Evolutionary conservation across 2,113 vertebrate species (phyloP), one percentile per base, ranked within the genome.

Genomic region (Hassar affinis): DNA sequence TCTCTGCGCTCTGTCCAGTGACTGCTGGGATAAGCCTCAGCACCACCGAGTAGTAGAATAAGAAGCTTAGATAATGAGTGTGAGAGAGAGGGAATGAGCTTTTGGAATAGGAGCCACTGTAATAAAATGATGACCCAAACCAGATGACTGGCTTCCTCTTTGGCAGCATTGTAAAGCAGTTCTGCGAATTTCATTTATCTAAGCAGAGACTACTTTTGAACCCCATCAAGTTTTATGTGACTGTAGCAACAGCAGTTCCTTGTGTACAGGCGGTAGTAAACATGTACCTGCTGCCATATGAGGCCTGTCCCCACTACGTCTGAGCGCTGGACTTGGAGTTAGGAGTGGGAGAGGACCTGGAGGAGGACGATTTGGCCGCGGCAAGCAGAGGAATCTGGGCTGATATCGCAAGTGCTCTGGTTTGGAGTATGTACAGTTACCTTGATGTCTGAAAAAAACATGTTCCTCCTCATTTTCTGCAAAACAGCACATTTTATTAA

Each of bases 341-440:
- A 86, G 35, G 22, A 75, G 78, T 3, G 86, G 83, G 4, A 85
- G 66, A 72, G 38, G 66, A 66, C 64, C 86, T 11, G n/a, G n/a
- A 3, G 80, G 12, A 27, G 68, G 45, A 27, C 51, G 61, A 79
- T 51, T 54, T 11, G 59, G 78, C 7, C 47, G 78, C 38, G 87
- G 85, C 0, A 72, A 79, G n/a, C 82, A 86, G 49, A 86, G 78
- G 42, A 85, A 84, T 14, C 57, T 79, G 33, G 85, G 30, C 11
- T 78, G 86, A 27, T 62, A 86, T 87, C 57, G 68, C 81, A 75
- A 25, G 17, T 84, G 42, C 45, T 51, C 78, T 69, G 27, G n/a
- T 62, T 18, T 82, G 80, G 14, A 49, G n/a, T 17, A 6, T 9
- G 17, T 8, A 38, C 4, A 12, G 20, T 74, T 61, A 22, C 4